A percentile compares a stretch with the other conserved stretches of the same genome.
Conservation (phyloP, 2,113 vertebrate species). For the Eudyptes chrysolophus region DNA sequence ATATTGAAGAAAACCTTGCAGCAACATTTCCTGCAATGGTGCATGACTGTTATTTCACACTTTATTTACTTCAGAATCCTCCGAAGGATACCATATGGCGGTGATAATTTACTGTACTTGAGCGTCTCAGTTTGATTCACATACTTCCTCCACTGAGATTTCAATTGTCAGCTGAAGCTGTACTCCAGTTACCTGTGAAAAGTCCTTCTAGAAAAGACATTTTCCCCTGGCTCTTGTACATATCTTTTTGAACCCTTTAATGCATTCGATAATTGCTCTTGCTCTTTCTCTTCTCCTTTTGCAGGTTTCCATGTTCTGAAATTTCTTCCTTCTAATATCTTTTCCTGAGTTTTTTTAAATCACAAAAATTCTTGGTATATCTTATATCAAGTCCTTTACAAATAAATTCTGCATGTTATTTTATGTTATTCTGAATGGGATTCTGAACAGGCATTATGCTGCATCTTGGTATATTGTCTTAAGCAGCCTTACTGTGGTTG, state of each 20-base stretch:
- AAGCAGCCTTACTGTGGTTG: background rate
- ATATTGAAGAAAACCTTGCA: background rate
- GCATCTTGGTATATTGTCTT: background rate
- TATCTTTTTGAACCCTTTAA: background rate
- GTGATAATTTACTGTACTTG: slow-evolving; percentile 59
- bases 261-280: background rate
- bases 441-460: background rate
- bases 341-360: background rate
- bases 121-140: slow-evolving; percentile 30
- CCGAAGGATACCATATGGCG: slow-evolving; percentile 63
- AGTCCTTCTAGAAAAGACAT: slow-evolving; percentile 18
- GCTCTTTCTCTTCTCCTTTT: background rate
- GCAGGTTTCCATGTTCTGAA: background rate
- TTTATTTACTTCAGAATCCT: slow-evolving; percentile 63
- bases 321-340: background rate
- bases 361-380: background rate
- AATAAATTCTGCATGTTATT: background rate
- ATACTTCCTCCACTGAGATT: slow-evolving; percentile 57
- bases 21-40: background rate
- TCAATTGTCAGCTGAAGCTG: slow-evolving; percentile 11
- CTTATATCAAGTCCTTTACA: background rate
- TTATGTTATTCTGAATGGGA: background rate
- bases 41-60: slow-evolving; percentile 52
- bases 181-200: slow-evolving; percentile 29
- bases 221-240: background rate